A percentile compares a stretch with the other conserved stretches of the same genome.
Evolutionary conservation across 2,113 vertebrate genomes (phyloP).

Genomic region (Cacatua alba): DNA sequence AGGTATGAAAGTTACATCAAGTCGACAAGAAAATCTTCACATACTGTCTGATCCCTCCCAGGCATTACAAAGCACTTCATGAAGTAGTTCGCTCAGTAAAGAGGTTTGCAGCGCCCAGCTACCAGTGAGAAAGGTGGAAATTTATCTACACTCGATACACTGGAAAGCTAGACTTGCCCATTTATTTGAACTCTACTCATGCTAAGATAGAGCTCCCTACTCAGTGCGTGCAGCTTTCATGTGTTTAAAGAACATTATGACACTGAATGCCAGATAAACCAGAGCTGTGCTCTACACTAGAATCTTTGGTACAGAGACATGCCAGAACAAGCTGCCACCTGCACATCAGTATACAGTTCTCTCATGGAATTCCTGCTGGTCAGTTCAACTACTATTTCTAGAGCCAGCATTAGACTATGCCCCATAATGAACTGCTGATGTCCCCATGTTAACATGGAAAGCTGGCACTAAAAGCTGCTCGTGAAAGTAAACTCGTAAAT

Average conservation of each 20-base stretch:
- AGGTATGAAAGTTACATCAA: not conserved
- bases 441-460: not conserved
- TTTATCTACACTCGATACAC: not conserved
- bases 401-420: not conserved
- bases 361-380: not conserved
- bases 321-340: not conserved
- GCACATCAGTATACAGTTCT: not conserved
- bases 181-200: not conserved
- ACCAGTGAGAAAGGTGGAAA: not conserved
- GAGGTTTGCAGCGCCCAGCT: not conserved
- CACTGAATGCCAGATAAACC: not conserved
- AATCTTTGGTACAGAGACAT: not conserved
- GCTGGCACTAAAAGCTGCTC: not conserved
- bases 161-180: not conserved
- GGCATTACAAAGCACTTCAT: not conserved
- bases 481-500: not conserved
- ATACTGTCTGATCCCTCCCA: not conserved
- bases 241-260: not conserved
- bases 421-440: not conserved
- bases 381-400: not conserved
- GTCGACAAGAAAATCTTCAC: not conserved
- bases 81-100: not conserved
- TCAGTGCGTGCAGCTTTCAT: not conserved
- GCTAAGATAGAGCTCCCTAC: not conserved
- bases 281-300: not conserved